phyloP scores from a whole-genome alignment of 2,888 invertebrate genomes.

The Microplitis deprimator region DNA sequence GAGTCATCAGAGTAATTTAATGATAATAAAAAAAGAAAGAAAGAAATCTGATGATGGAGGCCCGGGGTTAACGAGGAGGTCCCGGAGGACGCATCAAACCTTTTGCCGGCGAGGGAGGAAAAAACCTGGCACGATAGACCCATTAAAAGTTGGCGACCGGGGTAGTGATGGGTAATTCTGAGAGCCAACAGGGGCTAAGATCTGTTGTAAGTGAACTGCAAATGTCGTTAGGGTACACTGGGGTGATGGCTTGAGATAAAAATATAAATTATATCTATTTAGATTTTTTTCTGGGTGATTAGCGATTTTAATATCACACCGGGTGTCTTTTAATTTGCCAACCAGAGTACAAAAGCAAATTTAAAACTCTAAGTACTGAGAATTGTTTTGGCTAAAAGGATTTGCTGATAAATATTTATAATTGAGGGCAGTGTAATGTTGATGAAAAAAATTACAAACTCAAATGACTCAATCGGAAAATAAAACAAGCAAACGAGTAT shows the following conservation, averaged over 20 bases:
- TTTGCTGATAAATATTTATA: slow-evolving; percentile 68
- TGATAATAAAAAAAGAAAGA: slow-evolving; percentile 33
- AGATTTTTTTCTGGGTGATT: slow-evolving; percentile 49
- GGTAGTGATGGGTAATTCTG: slow-evolving; percentile 17
- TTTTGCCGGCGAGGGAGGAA: slow-evolving; percentile 10
- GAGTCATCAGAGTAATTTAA: slow-evolving; percentile 34
- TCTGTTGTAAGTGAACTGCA: slow-evolving; percentile 48
- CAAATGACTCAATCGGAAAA: slow-evolving; percentile 33
- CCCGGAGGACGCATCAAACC: slow-evolving; percentile 38
- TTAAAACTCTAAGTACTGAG: not conserved
- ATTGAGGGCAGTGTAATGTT: slow-evolving; percentile 61
- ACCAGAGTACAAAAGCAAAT: not conserved
- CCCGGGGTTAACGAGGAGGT: slow-evolving; percentile 42
- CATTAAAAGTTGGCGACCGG: slow-evolving; percentile 35
- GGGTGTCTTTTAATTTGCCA: slow-evolving; percentile 37
- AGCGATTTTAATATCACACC: slow-evolving; percentile 58
- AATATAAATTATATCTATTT: slow-evolving; percentile 35
- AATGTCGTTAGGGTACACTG: slow-evolving; percentile 49
- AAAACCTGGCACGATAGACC: slow-evolving; percentile 22
- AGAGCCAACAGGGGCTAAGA: slow-evolving; percentile 1
- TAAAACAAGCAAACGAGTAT: not conserved
- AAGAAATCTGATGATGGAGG: slow-evolving; percentile 32
- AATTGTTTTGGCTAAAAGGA: slow-evolving; percentile 65
- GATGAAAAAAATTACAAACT: slow-evolving; percentile 59
- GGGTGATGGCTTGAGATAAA: not conserved